A percentile compares a stretch with the other conserved stretches of the same genome.
These are phyloP conservation scores for Plutomurus gul DNA, from an alignment of 1,140 invertebrate genomes.

Conservation along the genomic window DNA sequence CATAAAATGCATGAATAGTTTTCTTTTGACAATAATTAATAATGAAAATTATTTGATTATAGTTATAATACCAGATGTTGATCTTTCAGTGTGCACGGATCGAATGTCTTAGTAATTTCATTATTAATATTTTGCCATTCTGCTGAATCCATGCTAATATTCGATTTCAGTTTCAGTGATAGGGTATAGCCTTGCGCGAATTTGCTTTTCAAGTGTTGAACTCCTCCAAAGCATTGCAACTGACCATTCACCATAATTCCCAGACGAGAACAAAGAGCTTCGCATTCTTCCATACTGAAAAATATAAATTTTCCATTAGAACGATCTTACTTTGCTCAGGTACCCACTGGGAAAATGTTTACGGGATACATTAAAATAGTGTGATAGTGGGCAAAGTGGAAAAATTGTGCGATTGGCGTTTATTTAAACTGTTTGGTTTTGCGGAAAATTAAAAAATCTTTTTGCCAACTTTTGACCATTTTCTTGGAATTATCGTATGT, in stretches of 20 bases:
- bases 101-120: slow-evolving; percentile 42
- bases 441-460: no score
- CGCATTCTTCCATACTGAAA: slow-evolving; percentile 59
- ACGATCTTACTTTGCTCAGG: background rate
- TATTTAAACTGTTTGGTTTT: no score
- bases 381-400: background rate
- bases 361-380: background rate
- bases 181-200: slow-evolving; percentile 66
- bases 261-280: slow-evolving; percentile 58
- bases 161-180: slow-evolving; percentile 57
- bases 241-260: slow-evolving; percentile 61
- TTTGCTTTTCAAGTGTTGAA: slow-evolving; percentile 60
- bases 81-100: slow-evolving; percentile 50
- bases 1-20: no score
- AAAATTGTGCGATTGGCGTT: no score
- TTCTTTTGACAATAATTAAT: background rate
- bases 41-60: background rate
- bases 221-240: slow-evolving; percentile 58
- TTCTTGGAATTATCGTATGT: background rate
- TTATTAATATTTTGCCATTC: background rate
- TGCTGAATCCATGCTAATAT: background rate
- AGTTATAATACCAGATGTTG: slow-evolving; percentile 50
- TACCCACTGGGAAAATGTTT: background rate
- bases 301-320: no score
- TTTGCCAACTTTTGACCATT: no score